Evolutionary conservation across 2,113 vertebrate species (phyloP), one percentile per base, ranked within the genome.

Genomic region (Aphyosemion australe): DNA sequence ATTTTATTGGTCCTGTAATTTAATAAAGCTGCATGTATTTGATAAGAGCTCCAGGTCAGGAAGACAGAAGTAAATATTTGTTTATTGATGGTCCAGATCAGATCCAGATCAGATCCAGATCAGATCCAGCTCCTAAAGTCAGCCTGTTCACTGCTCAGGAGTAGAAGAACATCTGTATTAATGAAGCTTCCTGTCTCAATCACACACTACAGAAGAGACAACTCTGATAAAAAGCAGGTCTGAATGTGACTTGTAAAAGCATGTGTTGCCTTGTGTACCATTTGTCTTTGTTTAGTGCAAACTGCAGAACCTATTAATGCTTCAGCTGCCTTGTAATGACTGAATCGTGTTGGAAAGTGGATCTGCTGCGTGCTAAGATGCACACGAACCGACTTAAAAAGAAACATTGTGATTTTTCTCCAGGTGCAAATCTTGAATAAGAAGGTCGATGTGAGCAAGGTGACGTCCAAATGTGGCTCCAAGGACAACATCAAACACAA

Each of bases 341-440:
- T 62, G 53, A 19, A 45, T 45, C 1, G 31, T 54, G 50, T 57
- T 53, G 12, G 46, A 2, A 64, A 37, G 14, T 53, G 46, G 41
- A 47, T 14, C 34, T 14, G 26, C 16, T 43, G 49, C 45, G 55
- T 6, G 8, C 21, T 56, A 16, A 61, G 18, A 42, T 16, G 10
- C 11, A 58, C 34, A 51, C 50, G 31, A 16, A 26, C 47, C 18
- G 31, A 20, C 2, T 31, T 41, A 63, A 52, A 8, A 45, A 13
- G 11, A 41, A 61, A 19, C 34, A 18, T 74, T 47, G 18, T 74
- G 16, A 39, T 61, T 15, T 75, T 51, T 51, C 12, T 32, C 12
- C 56, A 99, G 97, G 94, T 99, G 83, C 96, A 98, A 90, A 99
- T 99, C 87, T 92, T 94, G 79, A 97, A 90, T 87, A 97, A 94